Percentiles rank a stretch among this genome's conserved stretches.
Evolutionary conservation across 2,797 vertebrate species (phyloP).

Genomic region (Eupleurogrammus muticus): DNA sequence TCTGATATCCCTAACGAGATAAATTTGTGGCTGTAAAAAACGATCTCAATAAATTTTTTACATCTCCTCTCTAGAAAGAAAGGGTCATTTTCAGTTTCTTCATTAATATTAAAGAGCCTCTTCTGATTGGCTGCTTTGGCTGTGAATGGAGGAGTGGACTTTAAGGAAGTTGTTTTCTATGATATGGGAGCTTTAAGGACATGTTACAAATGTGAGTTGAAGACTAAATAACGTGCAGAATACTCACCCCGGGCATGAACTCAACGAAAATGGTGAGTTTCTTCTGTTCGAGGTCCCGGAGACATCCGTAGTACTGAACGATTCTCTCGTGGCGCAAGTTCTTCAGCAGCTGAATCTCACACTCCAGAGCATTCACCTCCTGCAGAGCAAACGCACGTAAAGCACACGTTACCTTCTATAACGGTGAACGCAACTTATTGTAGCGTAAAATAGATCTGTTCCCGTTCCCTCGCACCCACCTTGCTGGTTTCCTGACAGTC

Average conservation of each 20-base stretch:
- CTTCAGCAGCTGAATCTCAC: constrained; percentile 95
- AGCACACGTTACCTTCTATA: background rate
- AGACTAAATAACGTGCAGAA: background rate
- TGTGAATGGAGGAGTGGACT: no score
- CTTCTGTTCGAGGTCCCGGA: constrained; percentile 89
- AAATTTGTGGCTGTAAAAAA: no score
- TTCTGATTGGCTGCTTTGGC: no score
- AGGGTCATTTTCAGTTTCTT: no score
- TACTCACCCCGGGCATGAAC: constrained; percentile 94
- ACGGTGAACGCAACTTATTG: background rate
- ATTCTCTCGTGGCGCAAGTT: constrained; percentile 92
- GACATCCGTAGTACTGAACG: constrained; percentile 93
- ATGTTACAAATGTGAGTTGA: background rate
- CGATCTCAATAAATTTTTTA: no score
- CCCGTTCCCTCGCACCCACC: constrained; percentile 73
- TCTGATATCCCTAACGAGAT: no score
- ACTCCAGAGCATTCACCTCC: constrained; percentile 95
- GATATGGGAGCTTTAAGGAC: background rate
- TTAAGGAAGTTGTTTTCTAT: no score
- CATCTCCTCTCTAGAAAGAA: no score
- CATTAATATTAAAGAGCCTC: no score
- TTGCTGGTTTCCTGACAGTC: constrained; percentile 95
- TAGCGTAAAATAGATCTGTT: background rate
- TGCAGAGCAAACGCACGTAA: constrained; percentile 47
- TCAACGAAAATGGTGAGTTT: constrained; percentile 95